phyloP scores from a whole-genome alignment of 2,113 vertebrate species.

The Phocoena phocoena region DNA sequence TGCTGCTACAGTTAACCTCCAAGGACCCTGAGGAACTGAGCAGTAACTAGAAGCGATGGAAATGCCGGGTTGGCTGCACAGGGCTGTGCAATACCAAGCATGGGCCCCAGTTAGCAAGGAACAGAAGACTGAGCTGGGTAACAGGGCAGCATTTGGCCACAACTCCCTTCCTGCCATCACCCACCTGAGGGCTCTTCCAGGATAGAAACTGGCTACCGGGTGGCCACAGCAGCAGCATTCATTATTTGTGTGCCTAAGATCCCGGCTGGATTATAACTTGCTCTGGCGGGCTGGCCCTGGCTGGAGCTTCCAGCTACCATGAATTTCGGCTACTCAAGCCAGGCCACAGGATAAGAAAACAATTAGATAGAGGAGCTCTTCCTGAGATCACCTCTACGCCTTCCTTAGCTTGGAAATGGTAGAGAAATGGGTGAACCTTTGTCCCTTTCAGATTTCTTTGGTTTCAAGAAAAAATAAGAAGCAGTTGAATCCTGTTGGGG shows the following conservation, averaged over 20 bases:
- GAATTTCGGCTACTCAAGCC: slow-evolving; percentile 34
- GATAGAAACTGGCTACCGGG: neutral
- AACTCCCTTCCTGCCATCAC: neutral
- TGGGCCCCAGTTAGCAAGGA: neutral
- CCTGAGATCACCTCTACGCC: neutral
- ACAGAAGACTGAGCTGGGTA: neutral
- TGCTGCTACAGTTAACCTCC: slow-evolving; percentile 40
- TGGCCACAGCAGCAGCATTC: slow-evolving; percentile 1
- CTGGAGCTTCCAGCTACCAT: neutral
- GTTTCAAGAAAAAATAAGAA: slow-evolving; percentile 35
- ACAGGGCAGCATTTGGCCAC: neutral
- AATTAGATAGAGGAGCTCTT: neutral
- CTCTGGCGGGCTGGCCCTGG: neutral
- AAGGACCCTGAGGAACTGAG: slow-evolving; percentile 6
- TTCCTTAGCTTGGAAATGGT: neutral
- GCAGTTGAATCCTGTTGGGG: neutral
- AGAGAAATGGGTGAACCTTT: slow-evolving; percentile 22
- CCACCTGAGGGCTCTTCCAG: neutral
- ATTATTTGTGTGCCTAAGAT: slow-evolving; percentile 43
- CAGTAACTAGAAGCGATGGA: neutral
- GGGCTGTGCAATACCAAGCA: neutral
- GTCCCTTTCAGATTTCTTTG: slow-evolving; percentile 44
- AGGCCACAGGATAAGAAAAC: slow-evolving; percentile 21
- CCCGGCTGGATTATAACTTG: neutral
- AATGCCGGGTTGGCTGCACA: neutral